phyloP scores from a whole-genome alignment of 2,113 vertebrate genomes.

The Prolemur simus region DNA sequence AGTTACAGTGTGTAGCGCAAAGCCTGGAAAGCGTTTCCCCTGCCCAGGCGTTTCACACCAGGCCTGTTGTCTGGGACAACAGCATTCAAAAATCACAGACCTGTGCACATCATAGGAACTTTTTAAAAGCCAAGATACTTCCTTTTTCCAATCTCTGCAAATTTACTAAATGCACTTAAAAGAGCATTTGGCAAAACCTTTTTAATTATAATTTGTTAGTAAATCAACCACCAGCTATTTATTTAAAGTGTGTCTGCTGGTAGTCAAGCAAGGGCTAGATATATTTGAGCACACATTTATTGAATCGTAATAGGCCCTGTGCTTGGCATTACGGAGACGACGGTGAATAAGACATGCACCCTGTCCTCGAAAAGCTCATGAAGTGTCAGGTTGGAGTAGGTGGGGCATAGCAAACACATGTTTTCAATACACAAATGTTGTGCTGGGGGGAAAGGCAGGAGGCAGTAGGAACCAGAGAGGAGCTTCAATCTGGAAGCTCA shows the following conservation, averaged over 20 bases:
- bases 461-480: background rate
- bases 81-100: background rate
- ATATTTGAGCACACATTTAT: background rate
- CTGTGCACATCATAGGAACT: background rate
- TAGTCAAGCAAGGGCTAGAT: background rate
- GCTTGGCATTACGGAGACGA: background rate
- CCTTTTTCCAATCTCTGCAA: background rate
- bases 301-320: background rate
- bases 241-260: background rate
- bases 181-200: background rate
- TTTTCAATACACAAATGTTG: background rate
- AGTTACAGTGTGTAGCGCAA: background rate
- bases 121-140: background rate
- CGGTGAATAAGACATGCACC: background rate
- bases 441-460: background rate
- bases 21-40: background rate
- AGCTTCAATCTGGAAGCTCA: background rate
- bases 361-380: background rate
- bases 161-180: background rate
- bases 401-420: background rate
- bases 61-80: background rate
- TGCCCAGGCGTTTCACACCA: background rate
- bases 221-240: background rate
- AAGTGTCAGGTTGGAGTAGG: background rate
- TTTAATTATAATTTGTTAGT: background rate